Percentiles rank a stretch among this genome's conserved stretches.
Conservation (phyloP, 64 coral and sea anemone genomes). For the Cladopsammia gracilis region DNA sequence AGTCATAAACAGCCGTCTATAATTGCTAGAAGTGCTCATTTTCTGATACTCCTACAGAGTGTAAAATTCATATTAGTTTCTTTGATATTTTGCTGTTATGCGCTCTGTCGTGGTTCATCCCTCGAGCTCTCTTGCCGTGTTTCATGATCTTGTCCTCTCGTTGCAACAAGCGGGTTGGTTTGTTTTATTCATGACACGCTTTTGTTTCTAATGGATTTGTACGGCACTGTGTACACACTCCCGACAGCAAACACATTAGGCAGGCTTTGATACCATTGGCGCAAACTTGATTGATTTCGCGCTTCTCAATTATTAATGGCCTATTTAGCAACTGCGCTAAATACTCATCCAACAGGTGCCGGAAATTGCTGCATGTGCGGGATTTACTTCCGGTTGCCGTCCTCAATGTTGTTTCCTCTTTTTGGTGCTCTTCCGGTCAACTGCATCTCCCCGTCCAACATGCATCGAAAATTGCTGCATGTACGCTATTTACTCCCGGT, state of each 20-base stretch:
- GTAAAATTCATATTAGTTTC: not conserved
- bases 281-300: not conserved
- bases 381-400: not conserved
- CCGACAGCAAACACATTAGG: not conserved
- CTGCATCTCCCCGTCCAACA: too few relatives aligned
- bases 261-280: not conserved
- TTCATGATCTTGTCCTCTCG: not conserved
- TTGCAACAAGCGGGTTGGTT: not conserved
- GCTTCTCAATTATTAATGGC: slow-evolving; percentile 24
- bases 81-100: not conserved
- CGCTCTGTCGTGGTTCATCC: not conserved
- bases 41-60: too few relatives aligned
- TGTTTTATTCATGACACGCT: not conserved
- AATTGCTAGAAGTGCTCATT: too few relatives aligned
- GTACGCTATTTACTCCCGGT: too few relatives aligned
- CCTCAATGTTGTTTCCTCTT: too few relatives aligned
- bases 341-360: slow-evolving; percentile 8
- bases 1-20: too few relatives aligned
- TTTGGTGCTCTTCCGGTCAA: too few relatives aligned
- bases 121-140: not conserved
- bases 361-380: not conserved
- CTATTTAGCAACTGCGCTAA: not conserved
- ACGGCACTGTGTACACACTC: not conserved
- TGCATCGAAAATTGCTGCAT: too few relatives aligned
- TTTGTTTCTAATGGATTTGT: slow-evolving; percentile 18